Evolutionary conservation across 2,888 invertebrate species (phyloP).

Genomic region (Drosophila suboccidentalis): DNA sequence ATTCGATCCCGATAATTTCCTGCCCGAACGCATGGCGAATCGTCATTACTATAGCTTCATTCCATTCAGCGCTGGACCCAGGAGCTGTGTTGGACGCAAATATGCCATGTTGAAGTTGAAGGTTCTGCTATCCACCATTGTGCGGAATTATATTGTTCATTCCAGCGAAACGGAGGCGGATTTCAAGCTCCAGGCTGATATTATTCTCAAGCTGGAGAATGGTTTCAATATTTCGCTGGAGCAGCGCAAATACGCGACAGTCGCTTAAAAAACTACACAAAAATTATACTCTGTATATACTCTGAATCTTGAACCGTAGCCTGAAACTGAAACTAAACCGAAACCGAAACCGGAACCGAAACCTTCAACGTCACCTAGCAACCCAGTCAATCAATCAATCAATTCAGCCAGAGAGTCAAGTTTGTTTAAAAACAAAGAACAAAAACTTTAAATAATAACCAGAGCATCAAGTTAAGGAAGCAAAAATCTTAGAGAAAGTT

Average conservation of each 20-base stretch:
- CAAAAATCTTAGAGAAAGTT: slow-evolving; percentile 38
- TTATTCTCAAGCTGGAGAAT: slow-evolving; percentile 91
- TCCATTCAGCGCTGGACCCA: slow-evolving; percentile 93
- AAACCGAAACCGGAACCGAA: not conserved
- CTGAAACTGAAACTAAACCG: not conserved
- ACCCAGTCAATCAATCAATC: slow-evolving; percentile 23
- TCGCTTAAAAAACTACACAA: slow-evolving; percentile 48
- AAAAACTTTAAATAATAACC: slow-evolving; percentile 2
- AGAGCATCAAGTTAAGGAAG: not conserved
- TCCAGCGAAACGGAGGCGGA: slow-evolving; percentile 89
- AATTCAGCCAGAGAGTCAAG: slow-evolving; percentile 67
- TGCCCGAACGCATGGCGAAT: slow-evolving; percentile 91
- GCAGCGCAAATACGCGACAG: slow-evolving; percentile 86
- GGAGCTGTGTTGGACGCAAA: slow-evolving; percentile 93
- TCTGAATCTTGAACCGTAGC: not conserved
- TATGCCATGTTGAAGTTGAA: slow-evolving; percentile 93
- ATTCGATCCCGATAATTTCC: slow-evolving; percentile 92
- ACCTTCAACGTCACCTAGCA: not conserved
- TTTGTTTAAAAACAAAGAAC: slow-evolving; percentile 6
- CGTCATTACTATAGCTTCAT: slow-evolving; percentile 93
- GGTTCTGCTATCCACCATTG: slow-evolving; percentile 90
- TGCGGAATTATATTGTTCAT: slow-evolving; percentile 89
- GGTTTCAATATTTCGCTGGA: slow-evolving; percentile 90
- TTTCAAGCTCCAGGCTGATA: slow-evolving; percentile 90
- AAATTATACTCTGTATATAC: not conserved